These are phyloP conservation scores for Rhynchopsitta pachyrhyncha DNA, from an alignment of 2,113 vertebrate species.

Conservation along the genomic window DNA sequence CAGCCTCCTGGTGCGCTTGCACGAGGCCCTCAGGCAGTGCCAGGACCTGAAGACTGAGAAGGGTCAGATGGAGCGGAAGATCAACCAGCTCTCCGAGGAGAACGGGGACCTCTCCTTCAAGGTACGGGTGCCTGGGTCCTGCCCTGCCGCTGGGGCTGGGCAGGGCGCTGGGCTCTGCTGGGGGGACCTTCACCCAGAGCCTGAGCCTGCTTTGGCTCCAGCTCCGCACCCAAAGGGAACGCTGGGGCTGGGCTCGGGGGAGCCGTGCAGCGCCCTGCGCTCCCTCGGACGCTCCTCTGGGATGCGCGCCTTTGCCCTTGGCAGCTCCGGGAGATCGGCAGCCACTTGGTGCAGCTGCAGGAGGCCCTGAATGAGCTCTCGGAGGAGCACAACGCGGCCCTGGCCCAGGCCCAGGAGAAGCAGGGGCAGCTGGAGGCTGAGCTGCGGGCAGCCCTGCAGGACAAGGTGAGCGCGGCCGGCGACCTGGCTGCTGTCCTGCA, in stretches of 20 bases:
- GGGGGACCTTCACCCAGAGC: neutral
- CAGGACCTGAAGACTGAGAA: constrained; percentile 85
- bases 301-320: neutral
- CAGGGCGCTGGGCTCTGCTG: rapidly evolving
- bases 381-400: constrained; percentile 72
- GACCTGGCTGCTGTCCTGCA: neutral
- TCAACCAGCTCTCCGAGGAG: constrained; percentile 84
- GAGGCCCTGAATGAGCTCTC: constrained; percentile 79
- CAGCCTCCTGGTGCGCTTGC: constrained; percentile 82
- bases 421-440: constrained; percentile 75
- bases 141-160: neutral
- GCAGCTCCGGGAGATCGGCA: constrained; percentile 81
- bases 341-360: constrained; percentile 78
- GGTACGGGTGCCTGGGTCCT: constrained; percentile 47
- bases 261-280: neutral
- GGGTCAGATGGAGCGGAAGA: constrained; percentile 86
- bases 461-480: constrained; percentile 77
- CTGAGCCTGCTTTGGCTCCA: neutral
- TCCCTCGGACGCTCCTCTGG: neutral
- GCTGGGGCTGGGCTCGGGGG: too few relatives aligned
- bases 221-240: rapidly evolving
- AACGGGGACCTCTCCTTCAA: constrained; percentile 87
- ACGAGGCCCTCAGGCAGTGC: constrained; percentile 82
- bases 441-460: constrained; percentile 72
- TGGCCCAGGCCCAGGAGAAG: constrained; percentile 71